Percentiles rank a stretch among this genome's conserved stretches.
Evolutionary conservation across 2,888 invertebrate genomes (phyloP).

Genomic region (Azorinus chamasolen): DNA sequence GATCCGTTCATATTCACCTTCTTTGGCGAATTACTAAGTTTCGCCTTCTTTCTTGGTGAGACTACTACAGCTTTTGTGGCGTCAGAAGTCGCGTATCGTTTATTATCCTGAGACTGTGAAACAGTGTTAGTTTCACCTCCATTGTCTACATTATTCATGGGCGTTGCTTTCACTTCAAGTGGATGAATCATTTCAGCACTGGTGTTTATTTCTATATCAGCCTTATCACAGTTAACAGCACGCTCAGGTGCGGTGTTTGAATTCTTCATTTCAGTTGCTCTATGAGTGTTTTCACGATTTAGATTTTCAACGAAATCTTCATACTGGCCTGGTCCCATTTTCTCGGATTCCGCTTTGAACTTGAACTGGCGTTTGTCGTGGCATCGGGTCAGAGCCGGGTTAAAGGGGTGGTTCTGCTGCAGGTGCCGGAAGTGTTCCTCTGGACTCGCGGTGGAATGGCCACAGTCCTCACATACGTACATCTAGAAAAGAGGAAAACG

Average conservation of each 20-base stretch:
- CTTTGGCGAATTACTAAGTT: constrained; percentile 27
- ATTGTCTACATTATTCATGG: background rate
- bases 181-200: background rate
- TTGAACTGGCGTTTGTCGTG: constrained; percentile 98
- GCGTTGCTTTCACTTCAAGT: background rate
- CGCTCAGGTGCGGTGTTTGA: background rate
- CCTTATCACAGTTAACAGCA: too few species aligned
- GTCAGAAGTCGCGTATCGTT: constrained; percentile 7
- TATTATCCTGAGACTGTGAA: constrained; percentile 4
- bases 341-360: constrained; percentile 58
- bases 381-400: constrained; percentile 97
- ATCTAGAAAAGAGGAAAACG: constrained; percentile 88
- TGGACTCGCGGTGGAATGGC: constrained; percentile 98
- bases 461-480: constrained; percentile 99
- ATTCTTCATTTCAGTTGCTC: constrained; percentile 1
- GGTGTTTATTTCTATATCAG: too few species aligned
- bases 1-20: constrained; percentile 18
- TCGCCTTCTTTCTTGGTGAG: constrained; percentile 43
- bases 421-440: constrained; percentile 98
- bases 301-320: constrained; percentile 5
- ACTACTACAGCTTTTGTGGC: constrained; percentile 12
- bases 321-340: background rate
- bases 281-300: background rate
- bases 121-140: background rate
- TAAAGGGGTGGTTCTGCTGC: constrained; percentile 89